Evolutionary conservation across 1,140 invertebrate genomes (phyloP).

Genomic region (Apis florea): DNA sequence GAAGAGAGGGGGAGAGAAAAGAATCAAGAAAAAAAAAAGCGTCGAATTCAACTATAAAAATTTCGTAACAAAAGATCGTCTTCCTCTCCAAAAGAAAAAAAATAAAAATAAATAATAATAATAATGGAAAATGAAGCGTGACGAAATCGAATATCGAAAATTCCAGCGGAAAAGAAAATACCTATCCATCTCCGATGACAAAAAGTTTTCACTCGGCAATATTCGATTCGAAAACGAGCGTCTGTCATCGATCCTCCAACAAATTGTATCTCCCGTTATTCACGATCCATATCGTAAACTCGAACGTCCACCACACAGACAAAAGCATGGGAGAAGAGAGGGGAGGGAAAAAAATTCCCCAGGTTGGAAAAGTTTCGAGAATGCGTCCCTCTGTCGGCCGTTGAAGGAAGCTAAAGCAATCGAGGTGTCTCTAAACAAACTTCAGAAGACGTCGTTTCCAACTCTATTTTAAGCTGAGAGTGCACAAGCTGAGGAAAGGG

Average conservation of each 20-base stretch:
- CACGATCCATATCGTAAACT: no score
- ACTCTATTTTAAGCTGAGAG: constrained; percentile 33
- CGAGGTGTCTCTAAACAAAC: constrained; percentile 25
- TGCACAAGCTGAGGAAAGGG: background rate
- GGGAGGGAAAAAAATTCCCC: no score
- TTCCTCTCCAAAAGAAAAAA: background rate
- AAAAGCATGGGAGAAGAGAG: no score
- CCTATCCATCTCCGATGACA: no score
- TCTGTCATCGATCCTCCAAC: no score
- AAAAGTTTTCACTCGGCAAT: no score
- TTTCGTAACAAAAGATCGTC: background rate
- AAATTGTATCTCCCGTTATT: no score
- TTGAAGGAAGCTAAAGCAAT: background rate
- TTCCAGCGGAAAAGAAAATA: background rate
- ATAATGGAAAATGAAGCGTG: background rate
- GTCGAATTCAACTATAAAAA: background rate
- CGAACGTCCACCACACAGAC: no score
- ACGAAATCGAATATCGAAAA: background rate
- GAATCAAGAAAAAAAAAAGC: background rate
- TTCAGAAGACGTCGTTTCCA: constrained; percentile 26
- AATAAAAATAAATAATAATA: no score
- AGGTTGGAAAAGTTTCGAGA: background rate
- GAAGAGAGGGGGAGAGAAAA: background rate
- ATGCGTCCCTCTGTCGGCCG: background rate
- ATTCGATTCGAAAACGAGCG: no score